These are phyloP conservation scores for Rotaria sp. DNA, from an alignment of 2,888 invertebrate genomes.

Conservation along the genomic window DNA sequence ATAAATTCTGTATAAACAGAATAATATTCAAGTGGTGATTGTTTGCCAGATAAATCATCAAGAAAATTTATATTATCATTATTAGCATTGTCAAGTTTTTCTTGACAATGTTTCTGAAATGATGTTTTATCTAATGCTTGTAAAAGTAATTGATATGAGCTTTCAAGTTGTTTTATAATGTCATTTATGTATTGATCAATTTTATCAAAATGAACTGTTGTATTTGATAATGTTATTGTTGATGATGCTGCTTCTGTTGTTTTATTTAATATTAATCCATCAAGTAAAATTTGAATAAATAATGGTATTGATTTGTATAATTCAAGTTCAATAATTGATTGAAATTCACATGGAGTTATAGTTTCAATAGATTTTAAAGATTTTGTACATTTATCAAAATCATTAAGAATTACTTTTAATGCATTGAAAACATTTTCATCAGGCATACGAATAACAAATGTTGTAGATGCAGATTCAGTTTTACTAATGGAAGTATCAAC, in stretches of 20 bases:
- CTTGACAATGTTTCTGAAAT: not conserved
- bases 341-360: not conserved
- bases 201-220: not conserved
- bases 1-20: conserved; percentile 16
- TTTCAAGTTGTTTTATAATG: not conserved
- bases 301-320: not conserved
- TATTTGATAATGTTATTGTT: not conserved
- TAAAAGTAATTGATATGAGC: not conserved
- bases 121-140: not conserved
- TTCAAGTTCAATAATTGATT: not conserved
- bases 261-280: not conserved
- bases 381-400: not conserved
- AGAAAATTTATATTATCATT: not conserved
- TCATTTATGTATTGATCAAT: not conserved
- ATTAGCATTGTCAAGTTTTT: not conserved
- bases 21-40: conserved; percentile 15
- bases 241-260: not conserved
- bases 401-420: not conserved
- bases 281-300: not conserved
- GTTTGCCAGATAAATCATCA: not conserved
- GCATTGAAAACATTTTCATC: not conserved
- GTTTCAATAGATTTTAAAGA: not conserved
- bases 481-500: not conserved
- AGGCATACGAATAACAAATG: not conserved
- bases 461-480: not conserved